Conservation (phyloP, 1,140 invertebrate genomes). For the Octopus sinensis region DNA sequence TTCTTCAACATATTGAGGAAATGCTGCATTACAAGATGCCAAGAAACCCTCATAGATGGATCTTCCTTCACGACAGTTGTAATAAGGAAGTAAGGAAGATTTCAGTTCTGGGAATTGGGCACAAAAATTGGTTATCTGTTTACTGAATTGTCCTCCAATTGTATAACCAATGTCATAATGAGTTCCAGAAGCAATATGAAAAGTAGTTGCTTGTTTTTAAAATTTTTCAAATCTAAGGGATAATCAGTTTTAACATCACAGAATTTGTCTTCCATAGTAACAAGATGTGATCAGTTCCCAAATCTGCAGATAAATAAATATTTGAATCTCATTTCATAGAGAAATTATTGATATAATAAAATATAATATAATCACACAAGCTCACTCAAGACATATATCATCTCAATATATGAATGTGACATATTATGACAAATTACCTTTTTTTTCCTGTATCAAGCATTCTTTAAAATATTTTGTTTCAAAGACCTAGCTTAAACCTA, state of each 20-base stretch:
- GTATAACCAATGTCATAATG: conserved; percentile 15
- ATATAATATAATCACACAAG: too few species aligned
- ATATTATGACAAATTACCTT: too few species aligned
- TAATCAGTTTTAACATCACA: not conserved
- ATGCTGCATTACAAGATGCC: conserved; percentile 11
- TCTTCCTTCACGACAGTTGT: conserved; percentile 8
- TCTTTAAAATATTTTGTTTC: too few species aligned
- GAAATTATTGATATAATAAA: too few species aligned
- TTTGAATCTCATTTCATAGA: too few species aligned
- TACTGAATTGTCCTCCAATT: not conserved
- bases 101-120: not conserved
- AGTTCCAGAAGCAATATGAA: not conserved
- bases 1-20: conserved; percentile 25
- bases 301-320: too few species aligned
- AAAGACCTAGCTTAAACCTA: too few species aligned
- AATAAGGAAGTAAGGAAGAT: not conserved
- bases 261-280: not conserved
- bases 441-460: too few species aligned
- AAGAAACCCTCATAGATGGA: conserved; percentile 18
- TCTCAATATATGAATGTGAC: too few species aligned
- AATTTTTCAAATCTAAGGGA: not conserved
- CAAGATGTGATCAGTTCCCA: too few species aligned
- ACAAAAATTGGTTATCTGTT: not conserved
- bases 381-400: too few species aligned
- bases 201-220: not conserved